These are phyloP conservation scores for Strigamia crassipes DNA, from an alignment of 2,888 invertebrate species.

Conservation along the genomic window DNA sequence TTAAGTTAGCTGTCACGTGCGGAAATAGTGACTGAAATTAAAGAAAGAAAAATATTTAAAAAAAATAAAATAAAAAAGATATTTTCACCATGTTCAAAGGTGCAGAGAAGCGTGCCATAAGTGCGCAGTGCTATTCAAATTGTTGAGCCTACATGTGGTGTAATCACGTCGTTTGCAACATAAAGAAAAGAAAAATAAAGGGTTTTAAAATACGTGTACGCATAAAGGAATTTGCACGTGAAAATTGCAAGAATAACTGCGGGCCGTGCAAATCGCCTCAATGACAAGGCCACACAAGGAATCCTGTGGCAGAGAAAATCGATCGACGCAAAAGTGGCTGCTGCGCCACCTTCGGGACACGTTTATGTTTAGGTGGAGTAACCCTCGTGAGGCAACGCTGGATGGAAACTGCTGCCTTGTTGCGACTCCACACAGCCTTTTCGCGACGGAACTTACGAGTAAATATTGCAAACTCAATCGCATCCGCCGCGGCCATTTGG, in stretches of 20 bases:
- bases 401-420: neutral
- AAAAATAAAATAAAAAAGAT: neutral
- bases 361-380: neutral
- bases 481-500: neutral
- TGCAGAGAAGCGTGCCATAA: constrained; percentile 11
- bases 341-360: constrained; percentile 21
- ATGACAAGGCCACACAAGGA: constrained; percentile 16
- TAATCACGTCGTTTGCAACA: constrained; percentile 11
- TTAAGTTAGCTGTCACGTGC: neutral
- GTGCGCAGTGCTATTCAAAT: constrained; percentile 21
- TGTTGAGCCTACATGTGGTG: constrained; percentile 15
- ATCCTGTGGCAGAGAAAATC: constrained; percentile 17
- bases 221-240: constrained; percentile 3
- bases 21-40: neutral
- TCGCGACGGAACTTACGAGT: neutral
- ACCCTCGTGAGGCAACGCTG: neutral
- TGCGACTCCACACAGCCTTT: neutral
- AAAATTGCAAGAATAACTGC: constrained; percentile 7
- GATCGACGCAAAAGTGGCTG: constrained; percentile 21
- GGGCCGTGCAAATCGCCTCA: constrained; percentile 11
- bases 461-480: neutral
- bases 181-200: neutral
- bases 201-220: constrained; percentile 48
- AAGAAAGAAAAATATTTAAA: neutral
- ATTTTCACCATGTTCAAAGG: neutral